Evolutionary conservation across 2,888 invertebrate species (phyloP), one percentile per base, ranked within the genome.

Genomic region (Leptogaster cylindrica): DNA sequence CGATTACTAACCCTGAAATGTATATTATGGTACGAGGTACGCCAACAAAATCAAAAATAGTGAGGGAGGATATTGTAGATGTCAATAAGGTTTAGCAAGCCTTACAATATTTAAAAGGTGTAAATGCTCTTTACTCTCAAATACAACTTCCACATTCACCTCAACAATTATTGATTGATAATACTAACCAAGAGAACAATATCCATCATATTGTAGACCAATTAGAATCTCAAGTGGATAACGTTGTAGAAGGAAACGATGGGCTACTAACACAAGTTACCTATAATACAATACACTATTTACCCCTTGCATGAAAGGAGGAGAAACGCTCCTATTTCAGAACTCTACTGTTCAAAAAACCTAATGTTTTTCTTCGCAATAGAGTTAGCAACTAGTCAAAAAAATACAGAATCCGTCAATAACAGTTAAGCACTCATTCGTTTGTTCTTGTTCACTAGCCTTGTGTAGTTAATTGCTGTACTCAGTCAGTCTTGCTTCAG

Each of bases 1-100:
- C 76, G 3, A 61, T 76, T n/a, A 74, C 73, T 65, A 68, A 76
- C 66, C 75, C 74, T 50, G 76, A 76, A 70, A 28, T 77, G 4
- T 76, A 69, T 66, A 74, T 77, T 68, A 52, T 75, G 44, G 73
- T 78, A 6, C 73, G 76, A 55, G 67, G 75, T 51, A 66, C 72
- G 50, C 76, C 76, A 16, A 75, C 71, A 16, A 76, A 76, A 66
- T 18, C 23, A 8, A 52, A 55, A 41, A 50, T 67, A 3, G 73
- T 75, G 39, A 75, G 75, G 75, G 71, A 76, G 68, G 67, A 71
- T 16, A 70, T 75, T 39, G 75, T 76, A 12, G 72, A 76, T 69
- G 66, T 77, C 3, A 71, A 71, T 66, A 76, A 76, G 68, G 69
- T 76, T n/a, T 75, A 72, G 66, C 46, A 70, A 36, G 74, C 73